Evolutionary conservation across 2,113 vertebrate species (phyloP), one percentile per base, ranked within the genome.

Genomic region (Ctenomys sociabilis): DNA sequence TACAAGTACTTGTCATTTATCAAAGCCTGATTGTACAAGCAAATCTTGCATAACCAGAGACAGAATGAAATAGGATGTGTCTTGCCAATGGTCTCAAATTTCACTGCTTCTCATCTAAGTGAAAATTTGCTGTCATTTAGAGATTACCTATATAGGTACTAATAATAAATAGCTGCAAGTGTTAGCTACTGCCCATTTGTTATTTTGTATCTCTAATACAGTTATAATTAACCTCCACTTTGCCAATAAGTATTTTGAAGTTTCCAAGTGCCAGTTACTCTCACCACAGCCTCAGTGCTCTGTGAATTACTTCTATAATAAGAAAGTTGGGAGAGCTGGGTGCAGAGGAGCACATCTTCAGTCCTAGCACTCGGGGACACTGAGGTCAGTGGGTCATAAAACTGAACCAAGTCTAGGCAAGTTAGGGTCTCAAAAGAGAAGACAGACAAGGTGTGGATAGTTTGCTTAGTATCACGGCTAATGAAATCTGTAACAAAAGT

Each of bases 1-100:
- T 85, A 37, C 45, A 40, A 21, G 40, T 77, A 54, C 90, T 97
- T 97, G 94, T 96, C 97, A 86, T 37, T 91, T 90, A 87, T 68
- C 80, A 87, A 94, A 89, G 35, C 89, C 86, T 94, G 68, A 54
- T 96, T 91, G 37, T 85, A 84, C 91, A 97, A 97, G 95, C 37
- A 90, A 83, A n/a, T 86, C 93, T 97, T 93, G 89, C 78, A 84
- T 93, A 97, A 95, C 73, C 57, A 59, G 57, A 59, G 22, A 59
- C 57, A 59, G 57, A 12, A 59, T 91, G 89, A 85, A 94, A 94
- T 43, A 94, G 93, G 88, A 96, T 95, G 91, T 97, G 85, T 95
- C 75, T 94, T 72, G 32, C 26, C 85, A 90, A 54, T 17, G 45
- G 81, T 85, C 7, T 97, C 95, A 93, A 45, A 93, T 97, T 95